phyloP scores from a whole-genome alignment of 1,140 invertebrate genomes.

The Atta colombica region DNA sequence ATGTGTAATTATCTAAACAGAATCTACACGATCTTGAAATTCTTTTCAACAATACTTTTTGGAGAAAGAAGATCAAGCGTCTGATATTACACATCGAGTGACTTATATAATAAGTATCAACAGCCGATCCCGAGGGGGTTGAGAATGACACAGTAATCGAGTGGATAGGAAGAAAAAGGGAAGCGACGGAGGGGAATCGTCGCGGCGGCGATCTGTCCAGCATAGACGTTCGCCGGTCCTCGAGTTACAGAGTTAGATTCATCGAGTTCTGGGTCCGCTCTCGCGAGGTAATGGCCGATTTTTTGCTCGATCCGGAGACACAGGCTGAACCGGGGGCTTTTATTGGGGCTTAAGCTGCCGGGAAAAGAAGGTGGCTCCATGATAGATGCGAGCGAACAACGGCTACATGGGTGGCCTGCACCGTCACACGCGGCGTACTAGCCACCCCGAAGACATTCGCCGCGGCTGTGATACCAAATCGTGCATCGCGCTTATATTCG shows the following conservation, averaged over 20 bases:
- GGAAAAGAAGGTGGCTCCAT: slow-evolving; percentile 84
- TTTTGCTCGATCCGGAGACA: slow-evolving; percentile 82
- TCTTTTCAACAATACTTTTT: slow-evolving; percentile 20
- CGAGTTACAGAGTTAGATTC: slow-evolving; percentile 68
- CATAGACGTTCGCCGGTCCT: slow-evolving; percentile 41
- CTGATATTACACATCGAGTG: slow-evolving; percentile 27
- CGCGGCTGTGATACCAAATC: slow-evolving; percentile 74
- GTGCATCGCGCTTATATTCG: slow-evolving; percentile 29
- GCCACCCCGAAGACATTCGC: slow-evolving; percentile 85
- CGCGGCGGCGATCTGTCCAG: slow-evolving; percentile 43
- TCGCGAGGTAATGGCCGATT: slow-evolving; percentile 78
- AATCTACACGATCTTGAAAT: slow-evolving; percentile 8
- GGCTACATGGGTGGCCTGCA: slow-evolving; percentile 85
- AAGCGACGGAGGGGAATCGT: not conserved
- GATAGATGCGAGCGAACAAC: slow-evolving; percentile 86
- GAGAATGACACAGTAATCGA: slow-evolving; percentile 26
- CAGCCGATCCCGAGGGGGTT: not conserved
- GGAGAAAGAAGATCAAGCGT: not conserved
- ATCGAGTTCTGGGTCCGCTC: slow-evolving; percentile 54
- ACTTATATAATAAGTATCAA: slow-evolving; percentile 13
- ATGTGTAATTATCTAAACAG: not conserved
- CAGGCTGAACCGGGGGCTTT: slow-evolving; percentile 81
- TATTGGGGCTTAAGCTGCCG: slow-evolving; percentile 83
- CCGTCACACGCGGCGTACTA: slow-evolving; percentile 84
- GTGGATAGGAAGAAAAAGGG: not conserved